Evolutionary conservation across 2,888 invertebrate genomes (phyloP).

Genomic region (Amblyjoppa fuscipennis): DNA sequence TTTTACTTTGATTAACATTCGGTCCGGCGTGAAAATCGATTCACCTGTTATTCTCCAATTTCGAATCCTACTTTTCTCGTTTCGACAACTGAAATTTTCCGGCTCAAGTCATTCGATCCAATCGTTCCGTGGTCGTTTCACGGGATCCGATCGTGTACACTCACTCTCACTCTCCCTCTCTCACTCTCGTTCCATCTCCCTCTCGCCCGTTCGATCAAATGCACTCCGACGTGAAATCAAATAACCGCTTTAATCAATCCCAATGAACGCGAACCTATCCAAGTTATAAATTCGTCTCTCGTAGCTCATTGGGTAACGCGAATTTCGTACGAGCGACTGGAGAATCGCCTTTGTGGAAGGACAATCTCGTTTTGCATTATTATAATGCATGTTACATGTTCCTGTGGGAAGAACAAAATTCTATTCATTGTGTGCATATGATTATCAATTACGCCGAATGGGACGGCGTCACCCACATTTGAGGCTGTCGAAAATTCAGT

Average conservation of each 20-base stretch:
- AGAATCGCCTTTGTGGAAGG: slow-evolving; percentile 31
- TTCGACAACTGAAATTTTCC: slow-evolving; percentile 41
- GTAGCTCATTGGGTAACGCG: slow-evolving; percentile 50
- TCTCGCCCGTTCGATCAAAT: slow-evolving; percentile 52
- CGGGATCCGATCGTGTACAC: slow-evolving; percentile 25
- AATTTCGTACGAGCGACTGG: slow-evolving; percentile 40
- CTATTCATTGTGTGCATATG: neutral
- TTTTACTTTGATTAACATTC: slow-evolving; percentile 7
- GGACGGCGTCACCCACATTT: neutral
- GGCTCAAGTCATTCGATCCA: slow-evolving; percentile 43
- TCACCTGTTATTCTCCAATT: slow-evolving; percentile 7
- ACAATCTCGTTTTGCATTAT: slow-evolving; percentile 20
- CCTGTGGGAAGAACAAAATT: slow-evolving; percentile 5
- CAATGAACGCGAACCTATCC: slow-evolving; percentile 61
- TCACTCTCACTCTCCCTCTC: slow-evolving; percentile 5
- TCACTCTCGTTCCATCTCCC: neutral
- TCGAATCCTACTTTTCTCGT: slow-evolving; percentile 6
- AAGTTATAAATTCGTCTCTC: slow-evolving; percentile 66
- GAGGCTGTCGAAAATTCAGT: neutral
- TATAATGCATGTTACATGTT: neutral
- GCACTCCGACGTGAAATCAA: slow-evolving; percentile 68
- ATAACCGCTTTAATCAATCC: slow-evolving; percentile 70
- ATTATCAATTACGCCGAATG: slow-evolving; percentile 23
- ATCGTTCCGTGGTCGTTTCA: slow-evolving; percentile 43
- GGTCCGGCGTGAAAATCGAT: slow-evolving; percentile 18